phyloP scores from a whole-genome alignment of 2,888 invertebrate genomes.

The Pandemis corylana region DNA sequence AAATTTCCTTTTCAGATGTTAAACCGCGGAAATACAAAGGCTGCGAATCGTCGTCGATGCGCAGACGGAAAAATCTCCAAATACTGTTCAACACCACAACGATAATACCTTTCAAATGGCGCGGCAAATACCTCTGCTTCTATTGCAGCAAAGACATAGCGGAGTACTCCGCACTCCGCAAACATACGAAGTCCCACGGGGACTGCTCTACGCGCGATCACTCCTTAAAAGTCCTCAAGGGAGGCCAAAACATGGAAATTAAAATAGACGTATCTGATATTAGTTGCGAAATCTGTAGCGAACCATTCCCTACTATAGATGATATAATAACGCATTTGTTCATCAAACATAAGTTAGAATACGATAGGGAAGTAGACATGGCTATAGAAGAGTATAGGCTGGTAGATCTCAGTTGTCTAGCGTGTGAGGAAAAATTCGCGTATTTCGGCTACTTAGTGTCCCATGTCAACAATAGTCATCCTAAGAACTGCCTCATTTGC shows the following conservation, averaged over 20 bases:
- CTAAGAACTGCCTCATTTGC: slow-evolving; percentile 76
- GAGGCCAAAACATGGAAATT: slow-evolving; percentile 78
- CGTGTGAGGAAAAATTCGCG: slow-evolving; percentile 70
- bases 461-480: slow-evolving; percentile 73
- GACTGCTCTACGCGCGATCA: slow-evolving; percentile 72
- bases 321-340: slow-evolving; percentile 66
- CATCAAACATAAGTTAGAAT: slow-evolving; percentile 67
- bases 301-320: slow-evolving; percentile 57
- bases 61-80: slow-evolving; percentile 74
- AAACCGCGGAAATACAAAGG: slow-evolving; percentile 71
- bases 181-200: slow-evolving; percentile 74
- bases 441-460: slow-evolving; percentile 78
- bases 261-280: slow-evolving; percentile 76
- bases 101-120: slow-evolving; percentile 79
- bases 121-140: slow-evolving; percentile 79
- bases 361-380: slow-evolving; percentile 73
- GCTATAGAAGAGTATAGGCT: slow-evolving; percentile 74
- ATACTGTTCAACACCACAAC: slow-evolving; percentile 77
- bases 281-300: slow-evolving; percentile 68
- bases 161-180: slow-evolving; percentile 66
- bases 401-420: slow-evolving; percentile 65
- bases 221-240: slow-evolving; percentile 74
- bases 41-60: slow-evolving; percentile 74
- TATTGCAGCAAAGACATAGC: slow-evolving; percentile 74
- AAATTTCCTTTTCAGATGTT: slow-evolving; percentile 74